Evolutionary conservation across 2,797 vertebrate genomes (phyloP).

Genomic region (Apodemus agrarius): DNA sequence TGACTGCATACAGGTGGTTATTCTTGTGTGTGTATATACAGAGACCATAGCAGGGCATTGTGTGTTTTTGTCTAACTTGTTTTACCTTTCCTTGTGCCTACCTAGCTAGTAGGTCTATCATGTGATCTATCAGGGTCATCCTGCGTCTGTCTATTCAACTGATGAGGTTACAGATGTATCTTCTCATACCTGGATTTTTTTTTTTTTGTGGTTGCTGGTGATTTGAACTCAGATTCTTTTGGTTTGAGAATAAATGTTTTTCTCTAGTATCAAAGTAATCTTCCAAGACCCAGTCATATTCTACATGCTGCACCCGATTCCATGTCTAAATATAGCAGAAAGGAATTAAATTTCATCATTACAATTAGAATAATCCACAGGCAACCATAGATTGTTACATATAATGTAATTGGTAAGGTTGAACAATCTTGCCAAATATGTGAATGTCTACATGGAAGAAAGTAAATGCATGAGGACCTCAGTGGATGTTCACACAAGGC

Average conservation of each 20-base stretch:
- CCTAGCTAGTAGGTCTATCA: not conserved
- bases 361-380: not conserved
- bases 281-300: not conserved
- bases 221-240: not conserved
- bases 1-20: not conserved
- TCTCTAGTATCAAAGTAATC: not conserved
- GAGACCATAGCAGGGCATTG: not conserved
- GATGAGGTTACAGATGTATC: not conserved
- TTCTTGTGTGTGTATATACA: not conserved
- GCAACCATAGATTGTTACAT: not conserved
- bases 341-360: too few species aligned
- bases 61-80: not conserved
- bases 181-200: not conserved
- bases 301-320: not conserved
- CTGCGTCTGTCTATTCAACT: not conserved
- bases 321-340: not conserved
- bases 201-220: not conserved
- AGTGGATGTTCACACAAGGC: not conserved
- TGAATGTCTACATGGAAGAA: too few species aligned
- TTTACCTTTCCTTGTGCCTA: not conserved
- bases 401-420: not conserved
- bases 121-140: not conserved
- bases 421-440: not conserved
- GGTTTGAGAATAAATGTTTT: not conserved
- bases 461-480: accelerated